Evolutionary conservation across 37 sponge, comb jelly and placozoan genomes (phyloP).

Genomic region (Chondrilla cf. caribensis): DNA sequence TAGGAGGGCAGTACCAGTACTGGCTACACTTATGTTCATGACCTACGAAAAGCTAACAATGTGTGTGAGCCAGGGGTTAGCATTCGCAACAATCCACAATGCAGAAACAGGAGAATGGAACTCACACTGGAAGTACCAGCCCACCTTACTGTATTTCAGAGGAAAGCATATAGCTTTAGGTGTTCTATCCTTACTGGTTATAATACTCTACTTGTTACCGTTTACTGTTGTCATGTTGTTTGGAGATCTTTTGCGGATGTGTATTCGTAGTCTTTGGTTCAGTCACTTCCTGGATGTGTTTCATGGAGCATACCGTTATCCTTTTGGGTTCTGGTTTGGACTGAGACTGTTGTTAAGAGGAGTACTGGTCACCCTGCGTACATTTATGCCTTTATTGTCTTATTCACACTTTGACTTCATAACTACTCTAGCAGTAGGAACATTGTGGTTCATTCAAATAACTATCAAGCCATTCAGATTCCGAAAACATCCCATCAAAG

Average conservation of each 20-base stretch:
- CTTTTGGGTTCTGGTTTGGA: slow-evolving; percentile 6
- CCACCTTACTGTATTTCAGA: not conserved
- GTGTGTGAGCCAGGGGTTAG: too few relatives aligned
- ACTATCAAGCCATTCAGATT: too few relatives aligned
- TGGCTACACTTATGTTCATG: too few relatives aligned
- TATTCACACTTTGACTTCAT: too few relatives aligned
- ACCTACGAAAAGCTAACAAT: too few relatives aligned
- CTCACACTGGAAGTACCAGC: slow-evolving; percentile 8
- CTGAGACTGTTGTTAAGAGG: not conserved
- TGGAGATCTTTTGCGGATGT: slow-evolving; percentile 4
- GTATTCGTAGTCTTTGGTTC: not conserved
- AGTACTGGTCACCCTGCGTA: not conserved
- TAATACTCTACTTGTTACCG: not conserved
- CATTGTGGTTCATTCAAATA: too few relatives aligned
- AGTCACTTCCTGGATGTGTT: slow-evolving; percentile 18
- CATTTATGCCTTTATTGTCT: too few relatives aligned
- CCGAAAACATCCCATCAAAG: too few relatives aligned
- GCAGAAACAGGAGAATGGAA: too few relatives aligned
- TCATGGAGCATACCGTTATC: not conserved
- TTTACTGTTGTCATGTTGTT: slow-evolving; percentile 2
- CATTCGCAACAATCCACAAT: too few relatives aligned
- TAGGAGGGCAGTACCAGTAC: too few relatives aligned
- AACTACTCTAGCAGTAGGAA: too few relatives aligned
- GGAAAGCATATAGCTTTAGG: slow-evolving; percentile 1
- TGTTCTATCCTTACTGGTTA: not conserved